phyloP scores from a whole-genome alignment of 1,140 invertebrate species.

The Zaprionus nigranus region DNA sequence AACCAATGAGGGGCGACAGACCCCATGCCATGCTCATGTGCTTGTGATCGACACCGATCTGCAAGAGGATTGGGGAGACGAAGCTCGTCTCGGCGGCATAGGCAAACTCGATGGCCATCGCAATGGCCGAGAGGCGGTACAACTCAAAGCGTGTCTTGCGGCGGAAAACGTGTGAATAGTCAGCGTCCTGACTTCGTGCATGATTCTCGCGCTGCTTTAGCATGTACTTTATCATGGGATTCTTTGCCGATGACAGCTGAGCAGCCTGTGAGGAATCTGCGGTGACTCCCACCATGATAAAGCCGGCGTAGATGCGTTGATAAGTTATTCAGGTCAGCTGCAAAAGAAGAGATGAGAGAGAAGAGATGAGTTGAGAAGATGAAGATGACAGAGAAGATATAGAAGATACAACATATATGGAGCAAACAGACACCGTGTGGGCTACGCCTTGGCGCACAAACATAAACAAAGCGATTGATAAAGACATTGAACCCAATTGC shows the following conservation, averaged over 20 bases:
- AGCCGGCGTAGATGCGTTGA: not conserved
- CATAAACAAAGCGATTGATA: constrained; percentile 32
- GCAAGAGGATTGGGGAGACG: constrained; percentile 92
- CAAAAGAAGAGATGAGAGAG: not conserved
- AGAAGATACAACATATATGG: not conserved
- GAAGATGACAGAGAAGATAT: not conserved
- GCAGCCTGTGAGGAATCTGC: constrained; percentile 47
- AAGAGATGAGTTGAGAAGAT: not conserved
- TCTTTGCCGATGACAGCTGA: constrained; percentile 68
- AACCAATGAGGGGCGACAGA: constrained; percentile 90
- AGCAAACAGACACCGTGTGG: not conserved
- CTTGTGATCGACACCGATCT: constrained; percentile 90
- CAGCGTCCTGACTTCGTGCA: constrained; percentile 69
- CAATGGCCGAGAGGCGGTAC: constrained; percentile 90
- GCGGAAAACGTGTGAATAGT: constrained; percentile 86
- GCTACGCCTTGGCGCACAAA: not conserved
- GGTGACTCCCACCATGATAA: constrained; percentile 74
- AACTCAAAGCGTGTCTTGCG: constrained; percentile 89
- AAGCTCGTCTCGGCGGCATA: constrained; percentile 95
- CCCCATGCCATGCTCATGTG: constrained; percentile 93
- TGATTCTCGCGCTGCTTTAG: constrained; percentile 78
- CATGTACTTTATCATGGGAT: constrained; percentile 83
- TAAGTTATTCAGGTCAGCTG: constrained; percentile 8
- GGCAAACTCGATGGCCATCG: constrained; percentile 95
- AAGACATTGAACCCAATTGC: constrained; percentile 71